These are phyloP conservation scores for Macrostomum cliftonense DNA, from an alignment of 2,888 invertebrate genomes.

Conservation along the genomic window DNA sequence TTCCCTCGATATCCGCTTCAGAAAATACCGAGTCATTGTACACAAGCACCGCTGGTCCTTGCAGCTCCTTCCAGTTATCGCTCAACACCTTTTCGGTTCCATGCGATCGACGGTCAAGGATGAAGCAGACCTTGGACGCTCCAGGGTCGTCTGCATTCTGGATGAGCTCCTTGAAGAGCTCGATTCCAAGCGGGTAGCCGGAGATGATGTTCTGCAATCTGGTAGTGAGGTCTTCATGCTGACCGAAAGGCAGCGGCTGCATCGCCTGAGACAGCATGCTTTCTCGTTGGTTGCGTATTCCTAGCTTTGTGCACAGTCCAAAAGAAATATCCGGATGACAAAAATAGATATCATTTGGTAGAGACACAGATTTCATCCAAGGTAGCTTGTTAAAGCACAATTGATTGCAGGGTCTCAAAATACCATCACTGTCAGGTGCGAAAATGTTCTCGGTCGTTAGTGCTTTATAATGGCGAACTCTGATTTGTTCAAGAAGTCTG, in stretches of 20 bases:
- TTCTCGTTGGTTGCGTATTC: conserved; percentile 14
- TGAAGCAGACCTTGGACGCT: conserved; percentile 24
- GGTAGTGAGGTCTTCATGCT: conserved; percentile 22
- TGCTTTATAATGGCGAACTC: too few relatives aligned
- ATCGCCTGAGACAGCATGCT: too few relatives aligned
- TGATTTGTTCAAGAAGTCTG: too few relatives aligned
- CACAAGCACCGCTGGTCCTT: conserved; percentile 29
- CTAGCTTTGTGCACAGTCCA: conserved; percentile 17
- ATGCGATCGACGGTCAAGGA: conserved; percentile 20
- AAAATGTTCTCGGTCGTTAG: too few relatives aligned
- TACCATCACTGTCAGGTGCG: conserved; percentile 17
- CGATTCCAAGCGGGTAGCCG: conserved; percentile 23
- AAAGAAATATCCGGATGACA: conserved; percentile 17
- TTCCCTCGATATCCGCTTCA: conserved; percentile 22
- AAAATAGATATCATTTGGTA: conserved; percentile 11
- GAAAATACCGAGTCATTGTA: conserved; percentile 27
- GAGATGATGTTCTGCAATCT: conserved; percentile 22
- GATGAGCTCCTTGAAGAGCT: conserved; percentile 26
- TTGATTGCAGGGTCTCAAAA: conserved; percentile 14
- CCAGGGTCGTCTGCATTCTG: conserved; percentile 17
- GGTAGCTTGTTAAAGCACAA: conserved; percentile 21
- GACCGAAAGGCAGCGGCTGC: conserved; percentile 20
- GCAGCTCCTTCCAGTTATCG: conserved; percentile 12
- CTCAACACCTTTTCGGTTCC: conserved; percentile 8
- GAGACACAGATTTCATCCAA: conserved; percentile 1